Evolutionary conservation across 2,797 vertebrate genomes (phyloP).

Genomic region (Ambastaia sidthimunki): DNA sequence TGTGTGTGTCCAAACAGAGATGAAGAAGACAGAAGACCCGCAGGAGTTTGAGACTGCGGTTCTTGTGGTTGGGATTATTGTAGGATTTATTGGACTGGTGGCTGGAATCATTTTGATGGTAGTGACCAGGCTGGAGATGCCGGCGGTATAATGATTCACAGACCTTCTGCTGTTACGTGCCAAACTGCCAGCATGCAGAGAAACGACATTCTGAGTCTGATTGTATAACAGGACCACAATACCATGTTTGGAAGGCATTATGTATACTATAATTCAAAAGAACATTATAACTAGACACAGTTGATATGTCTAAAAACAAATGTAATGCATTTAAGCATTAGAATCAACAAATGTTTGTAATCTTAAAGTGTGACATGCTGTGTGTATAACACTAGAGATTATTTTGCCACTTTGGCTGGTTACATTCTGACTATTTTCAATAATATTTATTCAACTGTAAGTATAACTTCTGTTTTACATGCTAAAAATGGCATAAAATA

Average conservation of each 20-base stretch:
- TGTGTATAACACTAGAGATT: no score
- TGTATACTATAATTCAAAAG: no score
- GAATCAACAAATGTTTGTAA: no score
- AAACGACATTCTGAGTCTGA: background rate
- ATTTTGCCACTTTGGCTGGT: no score
- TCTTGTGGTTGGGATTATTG: constrained; percentile 58
- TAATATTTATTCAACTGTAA: background rate
- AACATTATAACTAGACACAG: no score
- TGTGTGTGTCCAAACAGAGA: constrained; percentile 41
- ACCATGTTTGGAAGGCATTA: background rate
- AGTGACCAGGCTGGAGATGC: constrained; percentile 53
- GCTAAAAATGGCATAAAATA: background rate
- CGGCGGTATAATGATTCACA: background rate
- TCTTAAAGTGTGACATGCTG: no score
- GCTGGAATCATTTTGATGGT: constrained; percentile 56
- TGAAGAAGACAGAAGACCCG: constrained; percentile 29
- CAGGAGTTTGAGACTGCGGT: constrained; percentile 43
- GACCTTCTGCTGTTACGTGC: background rate
- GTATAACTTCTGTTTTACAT: no score
- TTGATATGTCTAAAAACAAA: no score
- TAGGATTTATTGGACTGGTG: constrained; percentile 62
- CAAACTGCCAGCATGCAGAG: no score
- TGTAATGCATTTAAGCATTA: no score
- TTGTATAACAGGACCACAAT: background rate
- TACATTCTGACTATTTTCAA: no score